Percentiles rank a stretch among this genome's conserved stretches.
These are phyloP conservation scores for Austrolebias charrua DNA, from an alignment of 2,797 vertebrate genomes.

Conservation along the genomic window DNA sequence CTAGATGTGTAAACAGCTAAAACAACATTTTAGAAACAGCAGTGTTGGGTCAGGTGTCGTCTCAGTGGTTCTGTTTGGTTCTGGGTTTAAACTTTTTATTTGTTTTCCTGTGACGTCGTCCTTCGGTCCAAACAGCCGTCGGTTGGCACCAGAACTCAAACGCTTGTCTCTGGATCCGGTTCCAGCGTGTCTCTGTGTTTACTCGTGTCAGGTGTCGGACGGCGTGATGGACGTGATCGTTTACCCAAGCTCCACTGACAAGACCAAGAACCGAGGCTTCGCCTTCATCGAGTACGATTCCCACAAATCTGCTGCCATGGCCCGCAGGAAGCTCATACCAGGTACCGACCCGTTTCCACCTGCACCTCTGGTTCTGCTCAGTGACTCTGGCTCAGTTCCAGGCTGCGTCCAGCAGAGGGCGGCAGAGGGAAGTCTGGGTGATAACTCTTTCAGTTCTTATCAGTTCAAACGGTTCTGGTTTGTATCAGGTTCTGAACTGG, in stretches of 20 bases:
- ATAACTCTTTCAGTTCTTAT: background rate
- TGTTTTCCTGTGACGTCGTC: too few relatives aligned
- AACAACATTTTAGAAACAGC: too few relatives aligned
- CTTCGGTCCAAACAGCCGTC: too few relatives aligned
- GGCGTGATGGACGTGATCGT: slow-evolving; percentile 94
- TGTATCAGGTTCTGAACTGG: background rate
- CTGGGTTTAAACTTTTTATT: too few relatives aligned
- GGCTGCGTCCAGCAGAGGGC: slow-evolving; percentile 49
- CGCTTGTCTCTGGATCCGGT: too few relatives aligned
- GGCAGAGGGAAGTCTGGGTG: background rate
- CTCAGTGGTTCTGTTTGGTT: too few relatives aligned
- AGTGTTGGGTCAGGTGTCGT: too few relatives aligned
- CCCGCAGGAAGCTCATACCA: slow-evolving; percentile 88
- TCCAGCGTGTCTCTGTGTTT: background rate
- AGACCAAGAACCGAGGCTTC: slow-evolving; percentile 90
- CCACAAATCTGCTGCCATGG: slow-evolving; percentile 95
- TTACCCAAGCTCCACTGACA: slow-evolving; percentile 85
- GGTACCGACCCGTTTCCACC: slow-evolving; percentile 65
- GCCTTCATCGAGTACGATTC: slow-evolving; percentile 95
- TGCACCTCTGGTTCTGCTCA: background rate
- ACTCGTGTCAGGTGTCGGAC: slow-evolving; percentile 82
- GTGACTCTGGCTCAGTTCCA: background rate
- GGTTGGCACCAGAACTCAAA: too few relatives aligned
- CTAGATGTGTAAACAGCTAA: too few relatives aligned
- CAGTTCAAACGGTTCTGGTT: background rate